phyloP scores from a whole-genome alignment of 2,797 vertebrate species.

The Sardinella longiceps region DNA sequence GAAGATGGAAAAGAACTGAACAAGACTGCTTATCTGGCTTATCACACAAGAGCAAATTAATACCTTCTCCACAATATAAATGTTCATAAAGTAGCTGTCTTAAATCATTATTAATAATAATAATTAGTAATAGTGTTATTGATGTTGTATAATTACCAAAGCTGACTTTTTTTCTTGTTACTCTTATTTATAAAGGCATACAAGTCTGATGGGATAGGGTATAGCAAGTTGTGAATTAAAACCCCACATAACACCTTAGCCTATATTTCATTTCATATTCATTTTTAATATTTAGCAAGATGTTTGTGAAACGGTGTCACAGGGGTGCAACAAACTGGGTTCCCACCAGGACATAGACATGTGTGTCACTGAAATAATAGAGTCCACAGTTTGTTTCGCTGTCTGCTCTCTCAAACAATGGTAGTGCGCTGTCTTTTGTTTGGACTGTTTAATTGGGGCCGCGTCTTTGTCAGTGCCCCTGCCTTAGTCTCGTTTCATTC shows the following conservation, averaged over 20 bases:
- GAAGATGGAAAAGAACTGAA: no score
- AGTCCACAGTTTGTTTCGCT: background rate
- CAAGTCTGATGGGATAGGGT: background rate
- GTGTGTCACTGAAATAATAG: background rate
- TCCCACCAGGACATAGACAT: background rate
- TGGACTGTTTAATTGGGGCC: slow-evolving; percentile 41
- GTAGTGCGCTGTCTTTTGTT: slow-evolving; percentile 40
- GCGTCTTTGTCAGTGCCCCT: slow-evolving; percentile 1
- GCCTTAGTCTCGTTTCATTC: background rate
- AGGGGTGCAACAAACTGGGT: background rate
- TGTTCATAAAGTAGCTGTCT: background rate
- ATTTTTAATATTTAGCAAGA: background rate
- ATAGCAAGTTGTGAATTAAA: no score
- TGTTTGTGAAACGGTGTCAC: background rate
- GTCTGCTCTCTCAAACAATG: slow-evolving; percentile 23
- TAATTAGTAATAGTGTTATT: background rate
- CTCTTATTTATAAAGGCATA: background rate
- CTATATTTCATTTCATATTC: background rate
- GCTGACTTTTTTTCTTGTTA: background rate
- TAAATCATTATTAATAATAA: background rate
- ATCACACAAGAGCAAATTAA: background rate
- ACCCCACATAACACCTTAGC: background rate
- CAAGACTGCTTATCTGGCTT: background rate
- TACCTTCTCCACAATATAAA: background rate
- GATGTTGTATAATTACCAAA: background rate